Conservation (phyloP, 1,140 invertebrate genomes). For the Arion vulgaris region DNA sequence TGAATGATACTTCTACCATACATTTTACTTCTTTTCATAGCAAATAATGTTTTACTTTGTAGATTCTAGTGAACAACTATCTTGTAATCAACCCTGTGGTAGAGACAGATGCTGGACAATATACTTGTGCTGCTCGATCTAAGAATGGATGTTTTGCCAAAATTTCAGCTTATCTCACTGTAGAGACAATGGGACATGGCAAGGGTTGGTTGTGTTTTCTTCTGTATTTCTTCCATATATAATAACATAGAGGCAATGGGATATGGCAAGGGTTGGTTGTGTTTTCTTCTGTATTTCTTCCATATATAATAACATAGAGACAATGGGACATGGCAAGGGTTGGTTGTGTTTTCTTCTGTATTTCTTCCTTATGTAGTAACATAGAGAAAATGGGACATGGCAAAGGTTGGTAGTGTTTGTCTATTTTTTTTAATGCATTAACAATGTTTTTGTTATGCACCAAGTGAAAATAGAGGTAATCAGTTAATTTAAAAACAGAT, state of each 20-base stretch:
- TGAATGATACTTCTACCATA: too few species aligned
- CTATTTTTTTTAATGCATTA: too few species aligned
- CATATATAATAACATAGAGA: constrained; percentile 31
- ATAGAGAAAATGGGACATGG: constrained; percentile 46
- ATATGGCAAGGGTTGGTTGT: constrained; percentile 44
- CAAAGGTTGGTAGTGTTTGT: constrained; percentile 39
- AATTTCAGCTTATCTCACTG: constrained; percentile 47
- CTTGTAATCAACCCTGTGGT: constrained; percentile 86
- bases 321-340: constrained; percentile 46
- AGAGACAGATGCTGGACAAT: constrained; percentile 84
- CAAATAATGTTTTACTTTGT: constrained; percentile 11
- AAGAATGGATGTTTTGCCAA: constrained; percentile 50
- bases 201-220: constrained; percentile 38
- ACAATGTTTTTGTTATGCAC: too few species aligned
- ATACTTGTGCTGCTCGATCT: constrained; percentile 79
- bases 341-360: constrained; percentile 4
- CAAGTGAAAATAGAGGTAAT: too few species aligned
- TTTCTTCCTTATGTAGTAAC: neutral
- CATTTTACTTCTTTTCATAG: too few species aligned
- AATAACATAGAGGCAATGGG: constrained; percentile 41
- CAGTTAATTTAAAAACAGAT: too few species aligned
- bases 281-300: neutral
- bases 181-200: constrained; percentile 45
- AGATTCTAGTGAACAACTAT: constrained; percentile 55
- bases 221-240: neutral